Conservation (phyloP, 2,888 invertebrate genomes). For the Sympetrum striolatum region DNA sequence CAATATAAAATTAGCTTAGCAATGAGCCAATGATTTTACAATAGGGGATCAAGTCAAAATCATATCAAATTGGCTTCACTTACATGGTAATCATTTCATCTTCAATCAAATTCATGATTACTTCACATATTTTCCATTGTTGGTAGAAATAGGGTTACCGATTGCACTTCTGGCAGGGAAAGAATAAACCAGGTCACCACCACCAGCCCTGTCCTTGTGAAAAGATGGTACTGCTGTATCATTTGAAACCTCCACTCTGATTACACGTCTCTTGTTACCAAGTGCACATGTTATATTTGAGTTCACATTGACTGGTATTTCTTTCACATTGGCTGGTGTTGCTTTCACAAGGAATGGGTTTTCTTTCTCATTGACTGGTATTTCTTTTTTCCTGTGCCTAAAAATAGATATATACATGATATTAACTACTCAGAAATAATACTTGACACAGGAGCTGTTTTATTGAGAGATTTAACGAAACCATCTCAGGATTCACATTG, state of each 20-base stretch:
- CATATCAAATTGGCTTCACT: background rate
- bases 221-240: slow-evolving; percentile 63
- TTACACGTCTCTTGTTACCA: slow-evolving; percentile 75
- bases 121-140: slow-evolving; percentile 15
- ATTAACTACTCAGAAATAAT: too few relatives aligned
- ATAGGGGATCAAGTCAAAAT: too few relatives aligned
- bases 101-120: background rate
- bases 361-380: slow-evolving; percentile 77
- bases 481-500: too few relatives aligned
- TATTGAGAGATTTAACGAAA: too few relatives aligned
- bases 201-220: slow-evolving; percentile 57
- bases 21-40: background rate
- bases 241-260: slow-evolving; percentile 67
- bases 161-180: slow-evolving; percentile 46
- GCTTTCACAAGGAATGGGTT: too few relatives aligned
- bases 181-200: slow-evolving; percentile 46
- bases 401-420: slow-evolving; percentile 51
- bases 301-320: slow-evolving; percentile 75
- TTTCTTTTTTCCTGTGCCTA: slow-evolving; percentile 73
- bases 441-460: too few relatives aligned
- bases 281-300: slow-evolving; percentile 80
- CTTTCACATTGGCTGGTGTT: too few relatives aligned
- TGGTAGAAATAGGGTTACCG: slow-evolving; percentile 12
- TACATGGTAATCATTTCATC: background rate
- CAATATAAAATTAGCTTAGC: background rate